phyloP scores from a whole-genome alignment of 1,140 invertebrate genomes.

The Euborellia annulipes region DNA sequence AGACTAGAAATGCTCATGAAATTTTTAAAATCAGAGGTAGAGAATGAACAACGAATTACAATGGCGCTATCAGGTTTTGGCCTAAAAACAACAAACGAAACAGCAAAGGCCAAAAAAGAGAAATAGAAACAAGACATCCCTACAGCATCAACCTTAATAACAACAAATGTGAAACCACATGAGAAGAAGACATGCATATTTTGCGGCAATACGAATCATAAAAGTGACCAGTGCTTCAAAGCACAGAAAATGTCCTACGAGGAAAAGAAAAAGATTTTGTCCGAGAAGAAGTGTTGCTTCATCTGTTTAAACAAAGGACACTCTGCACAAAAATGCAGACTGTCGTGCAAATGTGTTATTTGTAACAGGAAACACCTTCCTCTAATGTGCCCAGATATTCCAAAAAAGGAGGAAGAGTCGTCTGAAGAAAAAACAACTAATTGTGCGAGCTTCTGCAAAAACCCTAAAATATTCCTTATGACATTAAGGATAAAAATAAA shows the following conservation, averaged over 20 bases:
- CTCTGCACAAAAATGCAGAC: neutral
- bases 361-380: neutral
- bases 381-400: neutral
- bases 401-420: neutral
- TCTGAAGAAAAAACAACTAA: neutral
- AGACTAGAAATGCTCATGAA: constrained; percentile 11
- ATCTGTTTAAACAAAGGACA: neutral
- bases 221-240: neutral
- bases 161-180: neutral
- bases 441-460: neutral
- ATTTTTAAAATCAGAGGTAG: constrained; percentile 17
- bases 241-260: neutral
- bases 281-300: neutral
- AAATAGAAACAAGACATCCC: neutral
- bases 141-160: constrained; percentile 4
- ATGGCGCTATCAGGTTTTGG: constrained; percentile 14
- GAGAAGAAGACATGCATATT: neutral
- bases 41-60: constrained; percentile 16
- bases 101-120: constrained; percentile 2
- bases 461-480: neutral
- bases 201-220: neutral
- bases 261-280: neutral
- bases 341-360: neutral
- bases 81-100: neutral
- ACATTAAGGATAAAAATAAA: neutral